Percentiles rank a stretch among this genome's conserved stretches.
phyloP scores from a whole-genome alignment of 2,888 invertebrate species.

The Calliopum simillimum region DNA sequence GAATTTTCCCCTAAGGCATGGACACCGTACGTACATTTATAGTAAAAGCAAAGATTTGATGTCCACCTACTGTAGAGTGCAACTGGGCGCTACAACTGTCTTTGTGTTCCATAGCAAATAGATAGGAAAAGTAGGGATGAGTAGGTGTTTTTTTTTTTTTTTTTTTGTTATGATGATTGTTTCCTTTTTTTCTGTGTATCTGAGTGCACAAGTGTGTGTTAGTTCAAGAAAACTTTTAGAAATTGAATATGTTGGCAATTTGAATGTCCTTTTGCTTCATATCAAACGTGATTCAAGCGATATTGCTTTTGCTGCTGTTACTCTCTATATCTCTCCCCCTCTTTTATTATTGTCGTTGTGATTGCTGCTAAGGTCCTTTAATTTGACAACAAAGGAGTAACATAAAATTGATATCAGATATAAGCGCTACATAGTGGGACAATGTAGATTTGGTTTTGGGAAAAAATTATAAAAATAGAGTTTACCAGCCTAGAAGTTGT shows the following conservation, averaged over 20 bases:
- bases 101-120: constrained; percentile 1
- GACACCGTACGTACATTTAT: too few species aligned
- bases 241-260: constrained; percentile 32
- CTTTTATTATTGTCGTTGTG: not conserved
- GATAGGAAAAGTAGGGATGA: not conserved
- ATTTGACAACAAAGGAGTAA: not conserved
- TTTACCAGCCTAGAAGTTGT: too few species aligned
- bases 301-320: constrained; percentile 3
- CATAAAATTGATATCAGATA: too few species aligned
- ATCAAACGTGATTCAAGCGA: not conserved
- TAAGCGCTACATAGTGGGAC: not conserved
- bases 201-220: not conserved
- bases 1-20: too few species aligned
- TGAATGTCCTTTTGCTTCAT: constrained; percentile 18
- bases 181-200: not conserved
- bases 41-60: not conserved
- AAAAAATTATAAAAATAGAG: too few species aligned
- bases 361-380: not conserved
- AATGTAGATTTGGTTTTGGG: too few species aligned
- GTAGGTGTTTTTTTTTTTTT: not conserved
- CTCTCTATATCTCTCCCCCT: too few species aligned
- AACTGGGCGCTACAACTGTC: not conserved
- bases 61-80: constrained; percentile 9
- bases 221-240: constrained; percentile 18
- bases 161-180: constrained; percentile 22